Evolutionary conservation across 2,113 vertebrate species (phyloP).

Genomic region (Stigmatopora nigra): DNA sequence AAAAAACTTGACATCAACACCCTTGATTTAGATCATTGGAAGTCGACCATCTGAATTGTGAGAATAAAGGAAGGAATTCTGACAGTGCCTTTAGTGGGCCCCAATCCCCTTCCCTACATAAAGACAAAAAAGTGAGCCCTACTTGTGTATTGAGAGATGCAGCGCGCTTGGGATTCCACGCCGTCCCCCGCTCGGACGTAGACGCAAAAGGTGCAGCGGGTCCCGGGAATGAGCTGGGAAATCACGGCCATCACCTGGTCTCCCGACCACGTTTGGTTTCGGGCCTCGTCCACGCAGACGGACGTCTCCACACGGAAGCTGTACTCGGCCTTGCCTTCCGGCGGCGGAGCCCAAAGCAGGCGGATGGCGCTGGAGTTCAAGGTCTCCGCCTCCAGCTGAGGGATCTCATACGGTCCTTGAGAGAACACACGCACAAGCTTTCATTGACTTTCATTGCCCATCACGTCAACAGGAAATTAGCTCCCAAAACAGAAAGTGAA

Average conservation of each 20-base stretch:
- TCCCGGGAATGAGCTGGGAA: constrained; percentile 41
- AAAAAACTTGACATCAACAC: too few species aligned
- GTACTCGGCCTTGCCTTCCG: constrained; percentile 21
- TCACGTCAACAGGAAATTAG: too few species aligned
- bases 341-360: constrained; percentile 36
- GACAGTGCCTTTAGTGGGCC: too few species aligned
- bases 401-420: constrained; percentile 37
- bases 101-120: background rate
- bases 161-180: constrained; percentile 11
- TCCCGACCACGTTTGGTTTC: background rate
- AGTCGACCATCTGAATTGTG: too few species aligned
- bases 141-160: constrained; percentile 48
- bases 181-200: constrained; percentile 20
- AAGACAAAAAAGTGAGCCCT: constrained; percentile 12
- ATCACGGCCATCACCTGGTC: background rate
- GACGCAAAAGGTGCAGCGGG: constrained; percentile 48
- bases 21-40: too few species aligned
- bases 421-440: constrained; percentile 19
- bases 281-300: constrained; percentile 4
- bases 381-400: background rate
- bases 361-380: constrained; percentile 38
- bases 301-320: constrained; percentile 31
- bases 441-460: too few species aligned
- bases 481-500: too few species aligned
- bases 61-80: too few species aligned